These are phyloP conservation scores for Platynereis dumerilii DNA, from an alignment of 2,888 invertebrate genomes.

Conservation along the genomic window DNA sequence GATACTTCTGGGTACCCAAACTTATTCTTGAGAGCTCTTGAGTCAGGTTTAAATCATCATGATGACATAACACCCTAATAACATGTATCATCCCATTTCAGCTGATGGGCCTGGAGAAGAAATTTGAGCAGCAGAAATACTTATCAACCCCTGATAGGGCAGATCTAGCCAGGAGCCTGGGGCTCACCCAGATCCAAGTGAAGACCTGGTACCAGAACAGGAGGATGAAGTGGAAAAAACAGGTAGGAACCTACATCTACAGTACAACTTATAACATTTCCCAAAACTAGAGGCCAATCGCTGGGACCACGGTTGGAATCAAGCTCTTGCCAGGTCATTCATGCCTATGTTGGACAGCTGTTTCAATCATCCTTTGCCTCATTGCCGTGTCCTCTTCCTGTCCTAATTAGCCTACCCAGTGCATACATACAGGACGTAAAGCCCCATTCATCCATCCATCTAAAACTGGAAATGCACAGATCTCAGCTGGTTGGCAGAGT, in stretches of 20 bases:
- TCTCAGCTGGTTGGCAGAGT: no score
- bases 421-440: no score
- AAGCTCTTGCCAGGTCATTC: no score
- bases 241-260: constrained; percentile 46
- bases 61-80: not conserved
- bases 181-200: constrained; percentile 65
- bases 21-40: no score
- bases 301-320: no score
- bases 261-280: not conserved
- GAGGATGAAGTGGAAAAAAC: constrained; percentile 67
- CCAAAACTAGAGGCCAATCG: not conserved
- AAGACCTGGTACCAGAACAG: constrained; percentile 67
- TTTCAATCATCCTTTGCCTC: no score
- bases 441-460: no score
- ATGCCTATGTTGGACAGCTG: no score
- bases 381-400: no score
- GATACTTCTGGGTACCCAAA: no score
- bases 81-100: constrained; percentile 31
- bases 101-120: constrained; percentile 62
- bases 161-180: constrained; percentile 63
- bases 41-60: not conserved
- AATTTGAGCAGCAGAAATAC: constrained; percentile 65
- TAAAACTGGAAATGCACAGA: no score
- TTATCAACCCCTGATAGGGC: constrained; percentile 64
- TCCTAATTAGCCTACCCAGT: no score